Evolutionary conservation across 2,888 invertebrate species (phyloP).

Genomic region (Rhabditoides inermis): DNA sequence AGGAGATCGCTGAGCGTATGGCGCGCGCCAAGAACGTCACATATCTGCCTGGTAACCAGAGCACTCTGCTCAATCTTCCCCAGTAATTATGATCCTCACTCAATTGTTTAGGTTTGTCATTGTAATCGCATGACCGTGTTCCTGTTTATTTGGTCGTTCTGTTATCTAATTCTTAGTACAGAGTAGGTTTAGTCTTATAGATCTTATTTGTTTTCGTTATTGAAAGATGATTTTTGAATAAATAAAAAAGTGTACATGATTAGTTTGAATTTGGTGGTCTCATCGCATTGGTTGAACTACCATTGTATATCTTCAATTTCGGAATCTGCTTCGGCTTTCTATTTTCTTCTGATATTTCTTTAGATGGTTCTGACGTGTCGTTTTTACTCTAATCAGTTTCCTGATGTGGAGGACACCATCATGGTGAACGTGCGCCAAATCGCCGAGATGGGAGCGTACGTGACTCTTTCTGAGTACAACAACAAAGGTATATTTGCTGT

Average conservation of each 20-base stretch:
- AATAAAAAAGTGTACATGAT: too few relatives aligned
- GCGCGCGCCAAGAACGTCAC: slow-evolving; percentile 86
- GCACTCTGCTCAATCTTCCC: slow-evolving; percentile 61
- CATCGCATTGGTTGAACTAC: background rate
- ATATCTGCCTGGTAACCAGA: slow-evolving; percentile 83
- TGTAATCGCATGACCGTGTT: too few relatives aligned
- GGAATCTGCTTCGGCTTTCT: slow-evolving; percentile 4
- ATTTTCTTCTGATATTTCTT: too few relatives aligned
- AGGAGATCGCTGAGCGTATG: slow-evolving; percentile 94
- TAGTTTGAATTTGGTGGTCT: too few relatives aligned
- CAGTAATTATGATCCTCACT: background rate
- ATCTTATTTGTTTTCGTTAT: background rate
- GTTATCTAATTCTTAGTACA: slow-evolving; percentile 6
- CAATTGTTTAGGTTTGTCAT: background rate
- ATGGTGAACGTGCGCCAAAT: slow-evolving; percentile 80
- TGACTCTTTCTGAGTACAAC: slow-evolving; percentile 91
- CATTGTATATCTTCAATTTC: too few relatives aligned
- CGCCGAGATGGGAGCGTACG: slow-evolving; percentile 99
- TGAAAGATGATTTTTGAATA: too few relatives aligned
- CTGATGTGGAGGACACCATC: slow-evolving; percentile 96
- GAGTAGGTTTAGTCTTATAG: background rate
- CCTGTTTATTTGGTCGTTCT: too few relatives aligned
- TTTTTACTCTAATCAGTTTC: slow-evolving; percentile 92
- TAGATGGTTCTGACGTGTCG: slow-evolving; percentile 77
- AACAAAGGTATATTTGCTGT: slow-evolving; percentile 68